Conservation (phyloP, 2,888 invertebrate species). For the Melinaea menophilus region DNA sequence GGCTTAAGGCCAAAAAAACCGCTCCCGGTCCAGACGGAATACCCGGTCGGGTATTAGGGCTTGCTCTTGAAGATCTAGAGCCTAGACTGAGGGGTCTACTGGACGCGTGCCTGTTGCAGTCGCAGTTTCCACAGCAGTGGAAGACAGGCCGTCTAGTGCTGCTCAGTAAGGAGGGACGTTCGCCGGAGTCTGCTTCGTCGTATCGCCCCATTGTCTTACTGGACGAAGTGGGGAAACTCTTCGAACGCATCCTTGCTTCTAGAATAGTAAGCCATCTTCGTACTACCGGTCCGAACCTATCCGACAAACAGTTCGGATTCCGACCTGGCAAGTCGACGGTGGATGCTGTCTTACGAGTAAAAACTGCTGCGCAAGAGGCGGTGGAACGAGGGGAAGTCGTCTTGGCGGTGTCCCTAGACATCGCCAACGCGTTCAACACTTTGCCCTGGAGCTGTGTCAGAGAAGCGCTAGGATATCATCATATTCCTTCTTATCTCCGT, state of each 20-base stretch:
- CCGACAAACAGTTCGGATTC: slow-evolving; percentile 16
- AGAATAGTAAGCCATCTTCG: slow-evolving; percentile 20
- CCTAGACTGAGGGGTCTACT: slow-evolving; percentile 17
- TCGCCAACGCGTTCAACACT: slow-evolving; percentile 35
- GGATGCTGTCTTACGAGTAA: slow-evolving; percentile 18
- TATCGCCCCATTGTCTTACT: slow-evolving; percentile 29
- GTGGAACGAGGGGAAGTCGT: slow-evolving; percentile 22
- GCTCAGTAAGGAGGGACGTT: slow-evolving; percentile 21
- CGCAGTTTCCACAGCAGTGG: slow-evolving; percentile 18
- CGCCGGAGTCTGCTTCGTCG: slow-evolving; percentile 18
- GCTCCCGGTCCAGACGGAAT: slow-evolving; percentile 24
- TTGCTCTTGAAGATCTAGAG: slow-evolving; percentile 7
- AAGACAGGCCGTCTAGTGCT: slow-evolving; percentile 22
- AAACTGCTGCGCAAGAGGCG: slow-evolving; percentile 13
- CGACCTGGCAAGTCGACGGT: slow-evolving; percentile 22
- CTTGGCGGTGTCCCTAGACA: slow-evolving; percentile 32
- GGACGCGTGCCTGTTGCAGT: slow-evolving; percentile 11
- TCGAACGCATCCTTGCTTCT: slow-evolving; percentile 27
- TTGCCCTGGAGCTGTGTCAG: slow-evolving; percentile 33
- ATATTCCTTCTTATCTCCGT: slow-evolving; percentile 28
- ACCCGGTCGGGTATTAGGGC: slow-evolving; percentile 16
- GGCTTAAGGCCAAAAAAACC: slow-evolving; percentile 15
- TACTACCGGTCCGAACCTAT: slow-evolving; percentile 17
- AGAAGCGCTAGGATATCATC: slow-evolving; percentile 29
- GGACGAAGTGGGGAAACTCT: slow-evolving; percentile 29